phyloP scores from a whole-genome alignment of 2,888 invertebrate species.

The Tigriopus californicus region DNA sequence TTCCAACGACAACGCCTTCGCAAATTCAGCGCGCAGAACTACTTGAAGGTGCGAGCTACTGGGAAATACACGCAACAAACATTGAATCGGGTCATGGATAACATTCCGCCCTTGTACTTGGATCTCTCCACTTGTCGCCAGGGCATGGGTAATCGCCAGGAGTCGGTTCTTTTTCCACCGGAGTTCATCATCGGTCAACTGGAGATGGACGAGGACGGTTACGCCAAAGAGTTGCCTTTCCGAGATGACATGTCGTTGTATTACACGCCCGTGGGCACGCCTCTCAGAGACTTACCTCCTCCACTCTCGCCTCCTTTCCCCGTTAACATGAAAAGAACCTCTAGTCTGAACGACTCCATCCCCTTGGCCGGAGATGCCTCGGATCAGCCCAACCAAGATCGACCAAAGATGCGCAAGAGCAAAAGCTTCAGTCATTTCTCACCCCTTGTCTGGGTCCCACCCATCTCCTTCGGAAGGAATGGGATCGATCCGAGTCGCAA shows the following conservation, averaged over 20 bases:
- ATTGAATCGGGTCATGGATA: constrained; percentile 77
- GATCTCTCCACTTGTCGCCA: constrained; percentile 10
- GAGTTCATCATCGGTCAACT: background rate
- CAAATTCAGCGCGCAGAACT: constrained; percentile 83
- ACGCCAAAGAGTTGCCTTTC: background rate
- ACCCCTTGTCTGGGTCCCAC: background rate
- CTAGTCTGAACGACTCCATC: too few species aligned
- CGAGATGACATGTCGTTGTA: constrained; percentile 1
- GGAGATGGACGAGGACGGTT: background rate
- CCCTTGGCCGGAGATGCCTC: too few species aligned
- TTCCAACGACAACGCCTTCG: constrained; percentile 83
- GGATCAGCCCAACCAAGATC: background rate
- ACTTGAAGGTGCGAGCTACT: constrained; percentile 67
- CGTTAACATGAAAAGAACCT: background rate
- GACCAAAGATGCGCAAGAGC: background rate
- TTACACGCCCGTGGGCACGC: constrained; percentile 13
- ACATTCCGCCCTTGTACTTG: constrained; percentile 69
- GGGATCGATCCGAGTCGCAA: too few species aligned
- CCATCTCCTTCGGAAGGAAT: too few species aligned
- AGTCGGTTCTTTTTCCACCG: background rate
- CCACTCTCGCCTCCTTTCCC: background rate
- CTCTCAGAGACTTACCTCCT: background rate
- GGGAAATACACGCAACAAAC: constrained; percentile 92
- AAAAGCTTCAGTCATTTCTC: constrained; percentile 9
- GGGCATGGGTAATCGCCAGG: constrained; percentile 10